Evolutionary conservation across 2,888 invertebrate species (phyloP).

Genomic region (Parnassius smintheus): DNA sequence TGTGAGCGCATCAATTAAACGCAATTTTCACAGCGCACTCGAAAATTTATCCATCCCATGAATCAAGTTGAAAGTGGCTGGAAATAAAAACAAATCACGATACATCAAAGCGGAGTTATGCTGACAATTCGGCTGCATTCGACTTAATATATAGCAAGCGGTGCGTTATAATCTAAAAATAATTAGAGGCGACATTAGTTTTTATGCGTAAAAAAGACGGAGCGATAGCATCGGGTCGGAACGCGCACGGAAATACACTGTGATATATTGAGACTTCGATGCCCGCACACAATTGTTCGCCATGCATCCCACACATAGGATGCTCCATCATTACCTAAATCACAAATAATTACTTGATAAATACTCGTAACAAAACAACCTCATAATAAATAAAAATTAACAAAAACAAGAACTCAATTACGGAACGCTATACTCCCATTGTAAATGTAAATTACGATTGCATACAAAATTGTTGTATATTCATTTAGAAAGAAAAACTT

Average conservation of each 20-base stretch:
- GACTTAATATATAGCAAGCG: conserved; percentile 77
- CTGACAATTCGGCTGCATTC: conserved; percentile 77
- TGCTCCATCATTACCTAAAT: conserved; percentile 40
- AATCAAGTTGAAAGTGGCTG: conserved; percentile 71
- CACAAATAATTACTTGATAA: conserved; percentile 23
- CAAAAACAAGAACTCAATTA: conserved; percentile 13
- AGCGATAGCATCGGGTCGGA: conserved; percentile 57
- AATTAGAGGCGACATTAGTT: conserved; percentile 80
- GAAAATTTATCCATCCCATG: conserved; percentile 72
- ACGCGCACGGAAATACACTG: conserved; percentile 71
- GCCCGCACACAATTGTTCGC: conserved; percentile 64
- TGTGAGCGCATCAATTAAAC: conserved; percentile 67
- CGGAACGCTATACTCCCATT: conserved; percentile 37
- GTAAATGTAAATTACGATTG: conserved; percentile 43
- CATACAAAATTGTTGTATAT: conserved; percentile 54
- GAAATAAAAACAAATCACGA: conserved; percentile 78
- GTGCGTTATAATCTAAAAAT: conserved; percentile 80
- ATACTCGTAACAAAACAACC: conserved; percentile 16
- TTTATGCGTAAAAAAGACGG: conserved; percentile 78
- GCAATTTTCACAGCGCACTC: conserved; percentile 66
- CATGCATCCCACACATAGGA: conserved; percentile 53
- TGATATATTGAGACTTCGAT: conserved; percentile 69
- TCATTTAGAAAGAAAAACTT: conserved; percentile 60
- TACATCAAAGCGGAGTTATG: conserved; percentile 80
- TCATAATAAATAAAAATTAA: conserved; percentile 20